Conservation (phyloP, 2,888 invertebrate species). For the Omphaloscelis lunosa region DNA sequence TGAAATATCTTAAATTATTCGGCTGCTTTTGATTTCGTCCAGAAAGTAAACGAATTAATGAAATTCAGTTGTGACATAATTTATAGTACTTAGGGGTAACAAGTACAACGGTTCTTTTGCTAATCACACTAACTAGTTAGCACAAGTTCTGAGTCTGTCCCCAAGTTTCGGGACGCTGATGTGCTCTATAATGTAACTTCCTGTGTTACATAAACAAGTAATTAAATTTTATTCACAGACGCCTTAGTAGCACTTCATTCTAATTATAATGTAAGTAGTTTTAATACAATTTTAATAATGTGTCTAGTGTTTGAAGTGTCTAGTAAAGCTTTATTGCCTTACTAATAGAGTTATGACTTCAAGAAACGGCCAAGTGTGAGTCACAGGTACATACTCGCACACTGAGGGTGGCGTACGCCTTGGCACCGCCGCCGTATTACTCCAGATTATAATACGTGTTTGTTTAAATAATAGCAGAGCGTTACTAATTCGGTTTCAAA, state of each 20-base stretch:
- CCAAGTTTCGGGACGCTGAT: constrained; percentile 60
- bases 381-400: background rate
- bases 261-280: constrained; percentile 45
- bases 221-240: constrained; percentile 48
- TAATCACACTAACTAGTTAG: constrained; percentile 54
- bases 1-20: background rate
- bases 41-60: background rate
- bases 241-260: constrained; percentile 35
- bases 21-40: background rate
- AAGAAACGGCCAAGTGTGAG: constrained; percentile 9
- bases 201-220: constrained; percentile 54
- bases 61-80: constrained; percentile 28
- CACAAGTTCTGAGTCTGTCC: constrained; percentile 40
- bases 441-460: background rate
- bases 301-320: constrained; percentile 29
- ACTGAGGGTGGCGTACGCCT: background rate
- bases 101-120: constrained; percentile 35
- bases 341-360: constrained; percentile 21
- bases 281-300: constrained; percentile 23
- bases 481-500: background rate
- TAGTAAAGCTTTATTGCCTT: constrained; percentile 7
- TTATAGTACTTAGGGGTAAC: constrained; percentile 9
- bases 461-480: background rate
- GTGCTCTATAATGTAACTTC: constrained; percentile 54
- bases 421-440: no score